A percentile compares a stretch with the other conserved stretches of the same genome.
Evolutionary conservation across 2,888 invertebrate genomes (phyloP).

Genomic region (Myopa tessellatipennis): DNA sequence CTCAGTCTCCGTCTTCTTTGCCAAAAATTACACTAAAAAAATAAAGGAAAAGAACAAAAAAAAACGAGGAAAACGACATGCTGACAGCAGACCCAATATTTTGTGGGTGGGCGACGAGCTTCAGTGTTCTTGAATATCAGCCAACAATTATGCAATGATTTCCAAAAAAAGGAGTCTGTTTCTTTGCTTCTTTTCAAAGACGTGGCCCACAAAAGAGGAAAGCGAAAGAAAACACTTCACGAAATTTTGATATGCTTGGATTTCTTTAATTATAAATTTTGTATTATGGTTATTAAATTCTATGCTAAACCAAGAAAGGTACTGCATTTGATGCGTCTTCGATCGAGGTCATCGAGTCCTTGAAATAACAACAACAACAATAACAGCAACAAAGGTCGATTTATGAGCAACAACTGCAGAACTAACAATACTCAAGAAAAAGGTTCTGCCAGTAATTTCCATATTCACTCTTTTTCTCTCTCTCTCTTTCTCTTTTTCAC

Average conservation of each 20-base stretch:
- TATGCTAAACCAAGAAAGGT: too few relatives aligned
- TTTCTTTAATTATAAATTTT: not conserved
- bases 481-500: too few relatives aligned
- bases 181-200: not conserved
- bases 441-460: too few relatives aligned
- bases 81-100: too few relatives aligned
- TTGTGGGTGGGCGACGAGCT: conserved; percentile 21
- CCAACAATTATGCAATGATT: conserved; percentile 32
- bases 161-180: not conserved
- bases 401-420: too few relatives aligned
- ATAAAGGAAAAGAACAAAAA: not conserved
- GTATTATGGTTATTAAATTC: not conserved
- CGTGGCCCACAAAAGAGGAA: not conserved
- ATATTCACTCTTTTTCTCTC: too few relatives aligned
- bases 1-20: too few relatives aligned
- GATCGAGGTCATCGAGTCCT: too few relatives aligned
- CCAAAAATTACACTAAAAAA: not conserved
- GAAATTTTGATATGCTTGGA: conserved; percentile 2
- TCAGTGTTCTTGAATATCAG: conserved; percentile 48
- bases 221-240: not conserved
- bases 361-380: too few relatives aligned
- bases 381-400: too few relatives aligned
- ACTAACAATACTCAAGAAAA: too few relatives aligned
- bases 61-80: not conserved
- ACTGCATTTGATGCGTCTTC: too few relatives aligned